phyloP scores from a whole-genome alignment of 2,888 invertebrate genomes.

The Drosophila tanythrix region DNA sequence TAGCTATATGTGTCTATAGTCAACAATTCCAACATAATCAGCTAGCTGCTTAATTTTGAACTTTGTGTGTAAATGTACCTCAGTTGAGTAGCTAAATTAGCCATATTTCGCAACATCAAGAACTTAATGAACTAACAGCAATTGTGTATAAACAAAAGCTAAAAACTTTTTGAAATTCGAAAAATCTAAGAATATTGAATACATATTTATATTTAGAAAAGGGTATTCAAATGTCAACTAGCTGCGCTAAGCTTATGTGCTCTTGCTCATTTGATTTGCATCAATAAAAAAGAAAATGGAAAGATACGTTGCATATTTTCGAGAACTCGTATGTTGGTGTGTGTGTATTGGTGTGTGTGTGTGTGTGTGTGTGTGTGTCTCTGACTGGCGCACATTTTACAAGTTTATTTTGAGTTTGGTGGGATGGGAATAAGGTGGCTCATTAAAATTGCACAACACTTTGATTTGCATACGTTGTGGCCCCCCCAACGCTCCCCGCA shows the following conservation, averaged over 20 bases:
- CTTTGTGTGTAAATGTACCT: not conserved
- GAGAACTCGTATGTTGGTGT: not conserved
- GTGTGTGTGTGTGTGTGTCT: slow-evolving; percentile 11
- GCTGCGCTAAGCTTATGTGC: not conserved
- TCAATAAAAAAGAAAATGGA: slow-evolving; percentile 34
- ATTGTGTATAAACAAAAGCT: not conserved
- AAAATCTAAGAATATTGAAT: not conserved
- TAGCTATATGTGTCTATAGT: not conserved
- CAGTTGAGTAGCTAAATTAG: not conserved
- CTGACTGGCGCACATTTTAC: slow-evolving; percentile 26
- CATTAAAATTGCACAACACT: slow-evolving; percentile 80
- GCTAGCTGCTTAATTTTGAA: not conserved
- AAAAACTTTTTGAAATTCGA: not conserved
- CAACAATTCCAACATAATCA: not conserved
- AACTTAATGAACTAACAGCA: not conserved
- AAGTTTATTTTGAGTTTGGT: slow-evolving; percentile 24
- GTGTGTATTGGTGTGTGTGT: slow-evolving; percentile 3
- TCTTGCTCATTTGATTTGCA: slow-evolving; percentile 36
- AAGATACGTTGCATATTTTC: slow-evolving; percentile 48
- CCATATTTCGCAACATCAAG: not conserved
- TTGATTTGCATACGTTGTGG: slow-evolving; percentile 71
- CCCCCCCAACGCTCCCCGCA: not conserved
- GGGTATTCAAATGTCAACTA: slow-evolving; percentile 12
- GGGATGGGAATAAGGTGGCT: slow-evolving; percentile 22
- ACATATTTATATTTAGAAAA: not conserved